These are phyloP conservation scores for Eugnorisma glareosa DNA, from an alignment of 2,888 invertebrate species.

Conservation along the genomic window DNA sequence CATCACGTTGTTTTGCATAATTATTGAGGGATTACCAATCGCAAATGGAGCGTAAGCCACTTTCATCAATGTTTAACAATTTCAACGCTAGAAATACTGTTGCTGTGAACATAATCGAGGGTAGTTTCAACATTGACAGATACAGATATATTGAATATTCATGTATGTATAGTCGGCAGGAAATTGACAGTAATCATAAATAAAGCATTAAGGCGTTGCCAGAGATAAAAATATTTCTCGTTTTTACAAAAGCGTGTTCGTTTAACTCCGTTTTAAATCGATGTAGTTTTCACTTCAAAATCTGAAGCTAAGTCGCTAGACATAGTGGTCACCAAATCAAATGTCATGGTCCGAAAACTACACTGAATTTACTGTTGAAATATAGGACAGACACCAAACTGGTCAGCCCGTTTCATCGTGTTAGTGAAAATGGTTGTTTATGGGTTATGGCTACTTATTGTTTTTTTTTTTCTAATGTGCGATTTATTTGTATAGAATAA, in stretches of 20 bases:
- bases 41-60: background rate
- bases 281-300: constrained; percentile 10
- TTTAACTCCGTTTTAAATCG: background rate
- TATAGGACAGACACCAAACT: constrained; percentile 9
- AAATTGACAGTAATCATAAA: background rate
- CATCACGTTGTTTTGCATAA: constrained; percentile 43
- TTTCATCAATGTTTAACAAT: constrained; percentile 25
- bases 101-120: background rate
- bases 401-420: background rate
- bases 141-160: background rate
- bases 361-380: background rate
- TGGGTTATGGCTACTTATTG: background rate
- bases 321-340: constrained; percentile 29
- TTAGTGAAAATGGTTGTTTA: constrained; percentile 8
- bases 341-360: constrained; percentile 16
- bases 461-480: background rate
- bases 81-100: constrained; percentile 1
- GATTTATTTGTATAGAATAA: background rate
- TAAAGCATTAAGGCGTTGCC: background rate
- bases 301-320: background rate
- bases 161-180: background rate
- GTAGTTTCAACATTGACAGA: background rate
- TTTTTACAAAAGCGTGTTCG: background rate
- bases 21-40: constrained; percentile 26
- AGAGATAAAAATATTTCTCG: background rate